A percentile compares a stretch with the other conserved stretches of the same genome.
Conservation (phyloP, 2,113 vertebrate genomes). For the Glaucomys volans region DNA sequence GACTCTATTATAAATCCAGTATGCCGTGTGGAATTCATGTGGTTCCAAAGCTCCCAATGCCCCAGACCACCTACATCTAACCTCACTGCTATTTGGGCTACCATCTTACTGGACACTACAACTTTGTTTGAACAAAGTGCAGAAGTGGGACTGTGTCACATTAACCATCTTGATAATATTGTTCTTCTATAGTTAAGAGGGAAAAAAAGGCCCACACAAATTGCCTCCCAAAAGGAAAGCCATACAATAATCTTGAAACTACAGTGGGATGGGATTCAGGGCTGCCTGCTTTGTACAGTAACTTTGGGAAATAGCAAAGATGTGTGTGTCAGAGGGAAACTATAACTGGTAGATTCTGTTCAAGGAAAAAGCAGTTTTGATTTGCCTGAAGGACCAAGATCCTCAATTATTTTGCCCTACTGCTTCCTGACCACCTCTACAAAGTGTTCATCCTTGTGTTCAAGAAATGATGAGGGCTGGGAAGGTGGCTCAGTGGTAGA, state of each 20-base stretch:
- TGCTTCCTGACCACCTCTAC: background rate
- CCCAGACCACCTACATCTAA: constrained; percentile 88
- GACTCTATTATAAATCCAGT: constrained; percentile 80
- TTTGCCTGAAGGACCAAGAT: background rate
- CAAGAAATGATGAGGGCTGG: background rate
- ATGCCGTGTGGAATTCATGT: constrained; percentile 73
- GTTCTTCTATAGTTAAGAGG: constrained; percentile 70
- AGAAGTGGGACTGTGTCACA: constrained; percentile 79
- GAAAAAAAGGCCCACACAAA: constrained; percentile 80
- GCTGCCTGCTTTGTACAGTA: constrained; percentile 69
- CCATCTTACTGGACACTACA: constrained; percentile 83
- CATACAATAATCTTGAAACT: constrained; percentile 50
- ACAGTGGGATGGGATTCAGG: constrained; percentile 54
- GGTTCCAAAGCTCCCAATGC: constrained; percentile 73
- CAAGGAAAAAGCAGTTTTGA: background rate
- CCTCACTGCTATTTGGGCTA: constrained; percentile 85
- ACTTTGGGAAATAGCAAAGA: background rate
- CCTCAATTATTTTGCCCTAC: background rate
- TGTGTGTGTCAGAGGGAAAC: background rate
- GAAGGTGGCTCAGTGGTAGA: background rate
- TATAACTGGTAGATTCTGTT: background rate
- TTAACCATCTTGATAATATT: constrained; percentile 55
- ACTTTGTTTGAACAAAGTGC: constrained; percentile 87
- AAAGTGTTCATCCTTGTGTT: background rate
- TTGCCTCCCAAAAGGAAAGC: constrained; percentile 52